A percentile compares a stretch with the other conserved stretches of the same genome.
Conservation (phyloP, 2,888 invertebrate species). For the Octonoba sinensis region DNA sequence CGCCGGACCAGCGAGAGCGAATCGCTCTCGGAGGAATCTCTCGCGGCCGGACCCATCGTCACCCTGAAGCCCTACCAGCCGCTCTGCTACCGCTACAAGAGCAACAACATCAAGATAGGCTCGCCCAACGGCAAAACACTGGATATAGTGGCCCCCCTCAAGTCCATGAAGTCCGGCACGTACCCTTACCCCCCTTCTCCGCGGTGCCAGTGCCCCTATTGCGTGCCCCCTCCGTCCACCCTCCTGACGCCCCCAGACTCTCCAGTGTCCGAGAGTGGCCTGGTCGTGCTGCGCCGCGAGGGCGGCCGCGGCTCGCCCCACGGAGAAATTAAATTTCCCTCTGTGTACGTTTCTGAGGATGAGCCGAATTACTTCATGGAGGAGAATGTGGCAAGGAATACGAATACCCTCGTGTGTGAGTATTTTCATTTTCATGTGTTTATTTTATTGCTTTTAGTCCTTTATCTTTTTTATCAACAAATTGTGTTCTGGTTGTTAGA, state of each 20-base stretch:
- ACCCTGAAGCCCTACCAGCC: slow-evolving; percentile 74
- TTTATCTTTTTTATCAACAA: too few relatives aligned
- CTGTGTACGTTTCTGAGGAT: slow-evolving; percentile 14
- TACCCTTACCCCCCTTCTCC: slow-evolving; percentile 62
- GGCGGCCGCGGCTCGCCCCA: slow-evolving; percentile 79
- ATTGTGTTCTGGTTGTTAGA: too few relatives aligned
- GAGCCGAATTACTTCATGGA: slow-evolving; percentile 7
- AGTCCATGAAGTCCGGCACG: neutral
- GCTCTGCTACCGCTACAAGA: slow-evolving; percentile 68
- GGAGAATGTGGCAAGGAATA: slow-evolving; percentile 6
- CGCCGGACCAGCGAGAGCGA: slow-evolving; percentile 36
- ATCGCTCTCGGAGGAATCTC: slow-evolving; percentile 9
- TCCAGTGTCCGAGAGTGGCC: slow-evolving; percentile 69
- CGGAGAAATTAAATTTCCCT: slow-evolving; percentile 78
- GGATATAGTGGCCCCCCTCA: neutral
- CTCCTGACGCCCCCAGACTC: slow-evolving; percentile 67
- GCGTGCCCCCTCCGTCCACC: slow-evolving; percentile 68
- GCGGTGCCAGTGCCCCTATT: slow-evolving; percentile 54
- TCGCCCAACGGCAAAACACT: slow-evolving; percentile 19
- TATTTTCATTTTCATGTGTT: neutral
- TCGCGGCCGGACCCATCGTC: slow-evolving; percentile 67
- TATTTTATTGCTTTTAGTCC: too few relatives aligned
- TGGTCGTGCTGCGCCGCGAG: slow-evolving; percentile 77
- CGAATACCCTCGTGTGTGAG: slow-evolving; percentile 48
- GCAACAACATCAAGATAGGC: slow-evolving; percentile 65